Evolutionary conservation across 2,113 vertebrate genomes (phyloP), one percentile per base, ranked within the genome.

Genomic region (Megaptera novaeangliae): DNA sequence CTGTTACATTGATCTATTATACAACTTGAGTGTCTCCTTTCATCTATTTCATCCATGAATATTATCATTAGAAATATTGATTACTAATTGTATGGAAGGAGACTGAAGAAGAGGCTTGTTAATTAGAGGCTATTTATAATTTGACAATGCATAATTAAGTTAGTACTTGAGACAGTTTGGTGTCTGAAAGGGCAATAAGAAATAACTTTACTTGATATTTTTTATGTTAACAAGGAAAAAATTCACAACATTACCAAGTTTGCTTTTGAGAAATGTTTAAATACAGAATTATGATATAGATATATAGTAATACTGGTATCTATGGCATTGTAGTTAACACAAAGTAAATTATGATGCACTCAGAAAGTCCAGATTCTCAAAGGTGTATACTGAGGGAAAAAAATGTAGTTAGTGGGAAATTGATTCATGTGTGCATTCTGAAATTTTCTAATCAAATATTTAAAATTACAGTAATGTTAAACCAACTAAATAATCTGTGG

Each of bases 61-160:
- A 93, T 14, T 93, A 34, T 91, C 59, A 88, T 86, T 96, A 93
- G 20, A 88, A 29, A 81, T 88, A 96, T 63, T 95, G 81, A 91
- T 95, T 93, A 71, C 13, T 61, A 86, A 93, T 91, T 91, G 11
- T 86, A 63, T 86, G 49, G n/a, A 93, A 94, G 18, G n/a, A 36
- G 49, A 87, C 14, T 41, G 23, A 88, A 92, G 12, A 29, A 93
- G 39, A 94, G 4, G 9, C 61, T 92, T 91, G n/a, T 41, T 95
- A 96, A 95, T 91, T 89, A 96, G 31, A 88, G 55, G 20, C 20
- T 96, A 82, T 94, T 93, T 88, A 93, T 72, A 96, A 91, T 93
- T 95, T 96, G 89, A 91, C 85, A 96, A 68, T 66, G 15, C 20
- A 88, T 93, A 93, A 97, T 97, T 59, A 84, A 96, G 49, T 91